Base-by-base conservation (phyloP, 2,113 vertebrate genomes). In the Hoplias malabaricus region DNA sequence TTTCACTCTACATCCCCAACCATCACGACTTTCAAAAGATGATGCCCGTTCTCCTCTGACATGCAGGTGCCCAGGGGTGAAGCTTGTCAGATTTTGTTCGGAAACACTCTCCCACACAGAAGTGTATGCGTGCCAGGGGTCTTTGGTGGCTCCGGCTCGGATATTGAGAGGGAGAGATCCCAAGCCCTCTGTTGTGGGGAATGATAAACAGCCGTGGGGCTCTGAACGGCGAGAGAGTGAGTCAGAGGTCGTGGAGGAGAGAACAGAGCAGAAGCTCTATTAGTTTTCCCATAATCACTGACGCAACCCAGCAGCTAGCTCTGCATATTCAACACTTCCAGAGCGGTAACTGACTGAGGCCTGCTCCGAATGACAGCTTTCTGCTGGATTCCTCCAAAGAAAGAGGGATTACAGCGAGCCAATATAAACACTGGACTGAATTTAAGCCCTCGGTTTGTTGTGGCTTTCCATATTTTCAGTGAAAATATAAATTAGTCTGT, bases 211-310 rank as follows among this genome's bases (percentile, higher is more conserved):
- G 57, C 67, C 38, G 4, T 16, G 50, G 36, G 68, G 67, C 14
- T 48, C 67, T 62, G 53, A 67, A 78, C 34, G 77, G 56, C 31
- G 48, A 29, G 70, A 62, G 27, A 6, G 73, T 27, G 66, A 79
- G 40, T 61, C 81, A 79, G 59, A 76, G 77, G 80, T 73, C 54
- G 72, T 27, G 27, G 54, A 48, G 13, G 53, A 65, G 69, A 43
- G 77, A 71, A 12, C 56, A n/a, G 77, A 36, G 40, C 54, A 46
- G 56, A 25, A 36, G 54, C 34, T 71, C 57, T 66, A 57, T 79
- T 76, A 40, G n/a, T 67, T 33, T 46, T 40, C 31, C 50, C 36
- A 72, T 70, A 48, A 79, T 79, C 48, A 79, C 48, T 66, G 57
- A 66, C 65, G 38, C 25, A 31, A 27, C n/a, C 43, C 33, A 61